A percentile compares a stretch with the other conserved stretches of the same genome.
Conservation (phyloP, 92 coral and sea anemone species). For the Pocillopora meandrina region DNA sequence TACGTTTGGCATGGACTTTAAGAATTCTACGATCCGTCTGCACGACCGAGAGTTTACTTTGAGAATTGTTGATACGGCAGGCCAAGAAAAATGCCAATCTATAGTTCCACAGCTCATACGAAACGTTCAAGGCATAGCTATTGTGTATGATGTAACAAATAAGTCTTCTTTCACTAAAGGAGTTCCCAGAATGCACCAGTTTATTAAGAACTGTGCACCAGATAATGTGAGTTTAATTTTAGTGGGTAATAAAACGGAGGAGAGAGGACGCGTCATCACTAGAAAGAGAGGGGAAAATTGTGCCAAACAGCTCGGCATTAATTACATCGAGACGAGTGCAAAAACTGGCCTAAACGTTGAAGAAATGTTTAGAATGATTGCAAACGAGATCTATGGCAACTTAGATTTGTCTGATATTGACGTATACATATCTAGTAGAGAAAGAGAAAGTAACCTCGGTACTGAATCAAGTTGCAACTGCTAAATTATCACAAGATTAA, state of each 20-base stretch:
- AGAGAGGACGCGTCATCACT: not conserved
- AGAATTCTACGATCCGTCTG: not conserved
- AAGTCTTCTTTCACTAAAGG: not conserved
- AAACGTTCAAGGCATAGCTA: not conserved
- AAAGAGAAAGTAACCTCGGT: too few relatives aligned
- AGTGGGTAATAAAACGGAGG: conserved; percentile 5
- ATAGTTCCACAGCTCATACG: not conserved
- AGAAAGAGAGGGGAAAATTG: not conserved
- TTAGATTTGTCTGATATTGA: conserved; percentile 16
- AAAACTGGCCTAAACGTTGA: not conserved
- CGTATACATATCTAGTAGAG: not conserved
- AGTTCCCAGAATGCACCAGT: not conserved
- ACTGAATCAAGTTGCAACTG: too few relatives aligned
- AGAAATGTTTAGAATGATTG: not conserved
- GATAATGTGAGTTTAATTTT: not conserved
- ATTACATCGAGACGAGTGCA: conserved; percentile 4
- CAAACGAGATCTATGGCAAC: not conserved
- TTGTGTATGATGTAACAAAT: not conserved
- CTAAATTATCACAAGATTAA: too few relatives aligned
- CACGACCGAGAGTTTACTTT: not conserved
- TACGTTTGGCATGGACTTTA: too few relatives aligned
- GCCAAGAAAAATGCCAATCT: not conserved
- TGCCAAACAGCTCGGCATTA: not conserved
- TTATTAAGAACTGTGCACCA: not conserved
- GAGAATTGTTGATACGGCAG: not conserved